Evolutionary conservation across 2,797 vertebrate genomes (phyloP).

Genomic region (Sebastes cheni): DNA sequence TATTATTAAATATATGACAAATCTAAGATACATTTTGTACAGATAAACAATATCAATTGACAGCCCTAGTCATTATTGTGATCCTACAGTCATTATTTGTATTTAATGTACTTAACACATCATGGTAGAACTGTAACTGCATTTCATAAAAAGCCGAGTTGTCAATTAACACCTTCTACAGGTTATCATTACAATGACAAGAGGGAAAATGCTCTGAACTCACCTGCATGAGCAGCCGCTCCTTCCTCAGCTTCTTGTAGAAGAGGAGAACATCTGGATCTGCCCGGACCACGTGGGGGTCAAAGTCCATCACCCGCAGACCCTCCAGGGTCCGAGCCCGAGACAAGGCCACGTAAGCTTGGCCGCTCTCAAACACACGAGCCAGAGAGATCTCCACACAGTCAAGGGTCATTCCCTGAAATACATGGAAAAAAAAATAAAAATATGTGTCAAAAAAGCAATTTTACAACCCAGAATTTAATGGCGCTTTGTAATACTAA

Average conservation of each 20-base stretch:
- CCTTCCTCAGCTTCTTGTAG: conserved; percentile 85
- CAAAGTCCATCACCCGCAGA: conserved; percentile 94
- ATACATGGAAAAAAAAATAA: neutral
- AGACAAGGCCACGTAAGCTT: conserved; percentile 96
- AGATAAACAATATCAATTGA: too few relatives aligned
- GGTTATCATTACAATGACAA: neutral
- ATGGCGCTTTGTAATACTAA: neutral
- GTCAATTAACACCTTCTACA: neutral
- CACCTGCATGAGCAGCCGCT: conserved; percentile 84
- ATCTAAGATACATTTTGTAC: too few relatives aligned
- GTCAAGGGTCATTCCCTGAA: conserved; percentile 95
- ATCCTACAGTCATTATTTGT: neutral
- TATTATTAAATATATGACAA: too few relatives aligned
- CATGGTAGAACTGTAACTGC: neutral
- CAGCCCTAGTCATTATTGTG: too few relatives aligned
- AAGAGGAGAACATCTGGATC: conserved; percentile 89
- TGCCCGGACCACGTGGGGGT: conserved; percentile 88
- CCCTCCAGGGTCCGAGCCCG: conserved; percentile 90
- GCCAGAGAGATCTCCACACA: conserved; percentile 96
- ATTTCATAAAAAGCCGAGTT: neutral
- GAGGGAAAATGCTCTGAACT: neutral
- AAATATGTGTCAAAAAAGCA: neutral
- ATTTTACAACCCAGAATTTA: neutral
- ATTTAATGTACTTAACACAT: neutral
- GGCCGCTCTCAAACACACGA: conserved; percentile 94